Base-by-base conservation (phyloP, 2,888 invertebrate genomes). In the Latrodectus elegans region DNA sequence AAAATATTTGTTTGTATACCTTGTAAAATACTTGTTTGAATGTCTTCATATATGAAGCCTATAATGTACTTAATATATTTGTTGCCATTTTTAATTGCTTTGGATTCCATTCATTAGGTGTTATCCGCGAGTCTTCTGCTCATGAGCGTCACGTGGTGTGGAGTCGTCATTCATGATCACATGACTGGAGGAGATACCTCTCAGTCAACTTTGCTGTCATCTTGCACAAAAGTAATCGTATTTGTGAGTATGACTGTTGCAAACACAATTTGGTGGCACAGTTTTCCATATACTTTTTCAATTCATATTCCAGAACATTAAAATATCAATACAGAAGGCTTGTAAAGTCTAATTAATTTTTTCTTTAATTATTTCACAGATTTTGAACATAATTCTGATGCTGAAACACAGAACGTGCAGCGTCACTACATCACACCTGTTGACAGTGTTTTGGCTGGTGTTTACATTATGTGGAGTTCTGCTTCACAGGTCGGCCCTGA, bases 301-400 rank as follows among this genome's bases (percentile, higher is more conserved):
- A 38, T 38, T 38, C 6, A 38, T 6, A 38, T 38, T 38, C 38
- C 38, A 6, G 4, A 38, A 38, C 38, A 38, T 38, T 38, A 38
- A 38, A 38, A 38, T 38, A 38, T 38, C 38, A 38, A 38, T 38
- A 6, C 4, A 38, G 38, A 38, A 38, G 38, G 38, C 6, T 38
- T 38, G 38, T 38, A 38, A 38, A 38, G 6, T 38, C 38, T 38
- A 38, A 38, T 38, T 38, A 1, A 0, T 6, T 38, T 38, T 60
- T 11, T 11, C 6, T 15, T 60, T 60, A 6, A 60, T 10, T 60
- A 15, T 0, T 49, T 52, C 53, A 12, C 51, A 72, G 72, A 15
- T 51, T 11, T 51, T 72, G 17, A 17, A 17, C 72, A 72, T 51
- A 51, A n/a, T 15, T n/a, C 51, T 72, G 49, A 52, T 72, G 72